A percentile compares a stretch with the other conserved stretches of the same genome.
phyloP scores from a whole-genome alignment of 2,113 vertebrate genomes.

The Petrocephalus zakoni region DNA sequence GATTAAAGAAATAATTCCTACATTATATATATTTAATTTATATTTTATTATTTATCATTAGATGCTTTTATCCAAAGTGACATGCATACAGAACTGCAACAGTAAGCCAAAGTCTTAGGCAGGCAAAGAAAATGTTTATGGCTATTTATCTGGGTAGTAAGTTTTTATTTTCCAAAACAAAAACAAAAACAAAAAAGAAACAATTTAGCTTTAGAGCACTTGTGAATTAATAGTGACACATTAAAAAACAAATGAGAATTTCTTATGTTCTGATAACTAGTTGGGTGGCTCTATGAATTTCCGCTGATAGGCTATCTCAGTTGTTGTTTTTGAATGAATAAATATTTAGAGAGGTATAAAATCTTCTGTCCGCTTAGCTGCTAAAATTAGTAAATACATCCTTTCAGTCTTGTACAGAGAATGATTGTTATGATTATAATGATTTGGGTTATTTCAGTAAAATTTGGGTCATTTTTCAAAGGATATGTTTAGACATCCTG shows the following conservation, averaged over 20 bases:
- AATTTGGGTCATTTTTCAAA: too few species aligned
- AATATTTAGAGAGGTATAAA: too few species aligned
- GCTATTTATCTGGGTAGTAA: background rate
- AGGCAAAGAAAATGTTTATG: background rate
- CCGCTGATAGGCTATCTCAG: too few species aligned
- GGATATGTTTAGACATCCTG: too few species aligned
- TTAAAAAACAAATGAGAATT: background rate
- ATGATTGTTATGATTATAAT: too few species aligned
- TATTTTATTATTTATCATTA: too few species aligned
- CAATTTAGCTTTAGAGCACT: background rate
- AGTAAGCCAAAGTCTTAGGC: background rate
- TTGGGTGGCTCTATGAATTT: background rate
- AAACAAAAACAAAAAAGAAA: too few species aligned
- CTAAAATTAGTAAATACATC: too few species aligned
- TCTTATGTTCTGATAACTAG: background rate
- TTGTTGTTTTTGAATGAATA: too few species aligned
- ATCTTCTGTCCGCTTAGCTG: too few species aligned
- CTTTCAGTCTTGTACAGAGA: too few species aligned
- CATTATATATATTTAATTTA: background rate
- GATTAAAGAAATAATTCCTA: background rate
- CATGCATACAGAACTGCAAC: background rate
- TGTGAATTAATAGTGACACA: background rate
- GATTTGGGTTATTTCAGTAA: too few species aligned
- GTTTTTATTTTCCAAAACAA: background rate
- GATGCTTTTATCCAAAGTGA: background rate